Evolutionary conservation across 2,797 vertebrate species (phyloP).

Genomic region (Sebastes variabilis): DNA sequence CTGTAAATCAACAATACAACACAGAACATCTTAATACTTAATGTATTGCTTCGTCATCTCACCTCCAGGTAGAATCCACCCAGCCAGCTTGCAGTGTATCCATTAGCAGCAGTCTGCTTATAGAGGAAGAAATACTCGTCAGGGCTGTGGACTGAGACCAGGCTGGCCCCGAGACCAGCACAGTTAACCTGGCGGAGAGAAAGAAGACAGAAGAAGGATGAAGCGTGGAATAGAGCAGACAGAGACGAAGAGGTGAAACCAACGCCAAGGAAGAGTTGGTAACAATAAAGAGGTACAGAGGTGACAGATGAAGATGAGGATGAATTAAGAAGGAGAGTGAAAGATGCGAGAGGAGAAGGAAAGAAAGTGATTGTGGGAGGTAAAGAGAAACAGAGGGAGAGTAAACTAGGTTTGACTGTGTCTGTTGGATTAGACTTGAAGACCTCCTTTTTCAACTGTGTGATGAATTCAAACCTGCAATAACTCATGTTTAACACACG

Average conservation of each 20-base stretch:
- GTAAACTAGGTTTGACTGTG: background rate
- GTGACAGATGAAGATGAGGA: background rate
- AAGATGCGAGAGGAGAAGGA: background rate
- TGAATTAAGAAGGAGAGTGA: background rate
- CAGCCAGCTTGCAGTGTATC: background rate
- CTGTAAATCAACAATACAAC: background rate
- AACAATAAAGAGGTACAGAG: background rate
- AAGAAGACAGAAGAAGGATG: background rate
- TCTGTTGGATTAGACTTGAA: background rate
- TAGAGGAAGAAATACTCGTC: constrained; percentile 19
- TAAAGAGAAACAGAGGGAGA: background rate
- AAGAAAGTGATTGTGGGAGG: background rate
- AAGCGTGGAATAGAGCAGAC: background rate
- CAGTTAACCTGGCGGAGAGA: constrained; percentile 10
- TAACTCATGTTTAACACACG: background rate
- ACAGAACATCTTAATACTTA: background rate
- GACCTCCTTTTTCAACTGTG: background rate
- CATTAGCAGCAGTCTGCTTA: rapidly evolving
- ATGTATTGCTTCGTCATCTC: background rate
- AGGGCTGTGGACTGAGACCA: constrained; percentile 25
- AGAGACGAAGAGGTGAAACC: background rate
- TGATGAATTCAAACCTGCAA: background rate
- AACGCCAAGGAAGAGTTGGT: background rate
- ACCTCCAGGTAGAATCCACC: constrained; percentile 30
- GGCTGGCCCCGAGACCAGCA: constrained; percentile 1